Conservation (phyloP, 1,140 invertebrate species). For the Philotrypesis tridentata region DNA sequence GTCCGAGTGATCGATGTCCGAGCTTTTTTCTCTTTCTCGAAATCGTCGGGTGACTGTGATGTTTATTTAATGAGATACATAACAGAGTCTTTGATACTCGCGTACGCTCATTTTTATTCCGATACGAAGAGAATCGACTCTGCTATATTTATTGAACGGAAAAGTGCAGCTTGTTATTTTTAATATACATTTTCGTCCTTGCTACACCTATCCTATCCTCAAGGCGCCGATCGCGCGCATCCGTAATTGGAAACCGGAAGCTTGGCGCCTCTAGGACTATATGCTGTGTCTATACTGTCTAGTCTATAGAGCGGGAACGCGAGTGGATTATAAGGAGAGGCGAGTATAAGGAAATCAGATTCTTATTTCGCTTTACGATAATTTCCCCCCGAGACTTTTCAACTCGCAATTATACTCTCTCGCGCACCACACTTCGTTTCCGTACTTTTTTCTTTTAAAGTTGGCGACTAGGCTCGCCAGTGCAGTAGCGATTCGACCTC, state of each 20-base stretch:
- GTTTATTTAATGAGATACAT: background rate
- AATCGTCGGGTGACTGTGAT: background rate
- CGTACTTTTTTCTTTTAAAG: constrained; percentile 41
- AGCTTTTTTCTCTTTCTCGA: background rate
- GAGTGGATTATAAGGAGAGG: background rate
- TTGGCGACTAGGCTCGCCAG: background rate
- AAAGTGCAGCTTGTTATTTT: constrained; percentile 41
- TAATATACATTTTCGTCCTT: constrained; percentile 3
- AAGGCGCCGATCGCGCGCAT: background rate
- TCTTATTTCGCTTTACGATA: constrained; percentile 50
- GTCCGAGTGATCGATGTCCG: constrained; percentile 25
- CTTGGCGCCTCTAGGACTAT: constrained; percentile 16
- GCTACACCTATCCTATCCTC: background rate
- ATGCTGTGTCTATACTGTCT: background rate
- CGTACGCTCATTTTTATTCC: no score
- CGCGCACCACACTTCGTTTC: constrained; percentile 40
- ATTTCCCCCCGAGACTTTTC: constrained; percentile 46
- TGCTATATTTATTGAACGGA: constrained; percentile 8
- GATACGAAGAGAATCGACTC: no score
- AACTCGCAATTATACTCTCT: constrained; percentile 43
- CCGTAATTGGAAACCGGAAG: constrained; percentile 50
- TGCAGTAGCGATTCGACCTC: background rate
- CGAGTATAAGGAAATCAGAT: constrained; percentile 36
- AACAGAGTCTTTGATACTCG: no score
- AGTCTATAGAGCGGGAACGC: background rate